A percentile compares a stretch with the other conserved stretches of the same genome.
These are phyloP conservation scores for Erynnis tages DNA, from an alignment of 2,888 invertebrate genomes.

Conservation along the genomic window DNA sequence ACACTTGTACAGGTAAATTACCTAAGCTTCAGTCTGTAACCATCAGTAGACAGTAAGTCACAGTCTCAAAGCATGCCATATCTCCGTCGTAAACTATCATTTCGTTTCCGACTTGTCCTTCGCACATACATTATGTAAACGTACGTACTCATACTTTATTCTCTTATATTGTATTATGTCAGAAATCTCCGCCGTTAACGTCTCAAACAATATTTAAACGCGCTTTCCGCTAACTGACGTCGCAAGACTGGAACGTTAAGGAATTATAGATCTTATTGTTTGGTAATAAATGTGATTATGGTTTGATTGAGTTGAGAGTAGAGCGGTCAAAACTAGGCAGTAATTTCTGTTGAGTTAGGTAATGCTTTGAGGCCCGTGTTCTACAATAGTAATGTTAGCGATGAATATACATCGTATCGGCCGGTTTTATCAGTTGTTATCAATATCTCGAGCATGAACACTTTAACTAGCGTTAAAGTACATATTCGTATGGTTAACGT, in stretches of 20 bases:
- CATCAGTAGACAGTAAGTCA: too few relatives aligned
- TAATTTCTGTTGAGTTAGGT: slow-evolving; percentile 22
- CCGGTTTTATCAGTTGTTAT: too few relatives aligned
- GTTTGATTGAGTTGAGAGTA: neutral
- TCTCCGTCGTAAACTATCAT: slow-evolving; percentile 3
- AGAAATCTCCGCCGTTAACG: slow-evolving; percentile 20
- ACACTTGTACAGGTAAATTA: too few relatives aligned
- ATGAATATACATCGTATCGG: too few relatives aligned
- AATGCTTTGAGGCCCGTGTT: slow-evolving; percentile 6
- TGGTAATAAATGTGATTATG: neutral
- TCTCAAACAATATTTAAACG: slow-evolving; percentile 27
- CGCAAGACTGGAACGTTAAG: neutral
- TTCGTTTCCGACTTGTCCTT: slow-evolving; percentile 15
- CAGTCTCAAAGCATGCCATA: neutral
- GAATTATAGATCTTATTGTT: neutral
- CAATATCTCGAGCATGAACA: too few relatives aligned
- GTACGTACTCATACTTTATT: slow-evolving; percentile 11
- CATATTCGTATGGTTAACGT: too few relatives aligned
- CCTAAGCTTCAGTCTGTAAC: neutral
- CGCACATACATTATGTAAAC: slow-evolving; percentile 16
- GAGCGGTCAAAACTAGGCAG: slow-evolving; percentile 16
- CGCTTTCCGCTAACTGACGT: slow-evolving; percentile 22
- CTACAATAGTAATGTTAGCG: neutral
- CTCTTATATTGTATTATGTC: slow-evolving; percentile 23
- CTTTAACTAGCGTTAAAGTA: too few relatives aligned